These are phyloP conservation scores for Lophotis ruficrista DNA, from an alignment of 2,113 vertebrate species.

Conservation along the genomic window DNA sequence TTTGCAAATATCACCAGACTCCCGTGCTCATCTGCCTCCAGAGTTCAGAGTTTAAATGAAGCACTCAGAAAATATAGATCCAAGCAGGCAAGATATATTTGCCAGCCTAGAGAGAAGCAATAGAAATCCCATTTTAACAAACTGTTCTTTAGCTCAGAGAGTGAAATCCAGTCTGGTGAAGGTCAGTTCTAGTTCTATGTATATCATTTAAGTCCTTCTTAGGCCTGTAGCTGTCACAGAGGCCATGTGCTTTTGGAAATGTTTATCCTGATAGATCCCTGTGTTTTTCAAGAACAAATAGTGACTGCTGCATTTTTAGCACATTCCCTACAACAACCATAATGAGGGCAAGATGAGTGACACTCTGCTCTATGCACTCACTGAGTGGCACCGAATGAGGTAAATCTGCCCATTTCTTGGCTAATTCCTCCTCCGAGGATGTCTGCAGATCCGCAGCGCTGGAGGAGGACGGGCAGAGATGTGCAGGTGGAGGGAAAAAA, in stretches of 20 bases:
- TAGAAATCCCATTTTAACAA: conserved; percentile 1
- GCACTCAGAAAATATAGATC: background rate
- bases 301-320: background rate
- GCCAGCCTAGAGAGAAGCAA: background rate
- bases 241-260: accelerated
- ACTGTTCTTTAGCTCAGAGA: background rate
- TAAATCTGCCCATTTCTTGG: background rate
- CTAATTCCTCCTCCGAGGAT: background rate
- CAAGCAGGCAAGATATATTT: background rate
- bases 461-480: background rate
- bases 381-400: background rate
- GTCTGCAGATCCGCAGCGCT: background rate
- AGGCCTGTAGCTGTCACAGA: background rate
- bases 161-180: background rate
- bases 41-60: conserved; percentile 1
- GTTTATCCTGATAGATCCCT: background rate
- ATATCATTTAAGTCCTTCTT: background rate
- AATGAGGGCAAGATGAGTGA: background rate
- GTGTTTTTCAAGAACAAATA: background rate
- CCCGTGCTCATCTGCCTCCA: background rate
- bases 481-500: background rate
- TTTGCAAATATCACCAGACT: background rate
- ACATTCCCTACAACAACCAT: background rate
- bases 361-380: background rate
- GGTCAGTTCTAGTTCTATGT: background rate